Conservation (phyloP, 1,140 invertebrate genomes). For the Caenorhabditis remanei region DNA sequence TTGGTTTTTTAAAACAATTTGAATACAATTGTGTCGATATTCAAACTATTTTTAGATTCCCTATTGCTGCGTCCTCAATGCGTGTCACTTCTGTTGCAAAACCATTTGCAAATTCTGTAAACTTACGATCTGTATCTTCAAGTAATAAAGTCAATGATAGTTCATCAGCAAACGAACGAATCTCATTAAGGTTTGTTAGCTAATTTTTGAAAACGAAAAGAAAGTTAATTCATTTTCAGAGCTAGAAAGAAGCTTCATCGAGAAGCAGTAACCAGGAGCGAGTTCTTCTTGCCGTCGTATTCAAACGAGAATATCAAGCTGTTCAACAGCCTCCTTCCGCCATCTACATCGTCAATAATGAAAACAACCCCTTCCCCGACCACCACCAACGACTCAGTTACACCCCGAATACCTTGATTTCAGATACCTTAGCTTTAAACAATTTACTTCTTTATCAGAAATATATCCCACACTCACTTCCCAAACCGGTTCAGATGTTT, state of each 20-base stretch:
- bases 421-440: background rate
- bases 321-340: conserved; percentile 41
- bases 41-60: background rate
- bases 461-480: background rate
- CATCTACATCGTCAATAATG: conserved; percentile 28
- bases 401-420: conserved; percentile 1
- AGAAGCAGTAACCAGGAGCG: conserved; percentile 35
- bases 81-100: conserved; percentile 9
- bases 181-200: conserved; percentile 13
- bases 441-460: background rate
- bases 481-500: conserved; percentile 24
- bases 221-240: background rate
- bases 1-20: background rate
- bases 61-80: conserved; percentile 40
- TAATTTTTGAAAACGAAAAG: too few relatives aligned
- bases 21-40: background rate
- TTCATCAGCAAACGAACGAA: conserved; percentile 29
- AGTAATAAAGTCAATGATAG: conserved; percentile 30
- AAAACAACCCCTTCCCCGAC: background rate
- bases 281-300: conserved; percentile 51
- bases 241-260: conserved; percentile 45
- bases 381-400: background rate
- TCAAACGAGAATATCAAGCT: conserved; percentile 49
- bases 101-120: conserved; percentile 31
- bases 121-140: conserved; percentile 17